phyloP scores from a whole-genome alignment of 2,797 vertebrate genomes.

The Onychomys leucogaster region DNA sequence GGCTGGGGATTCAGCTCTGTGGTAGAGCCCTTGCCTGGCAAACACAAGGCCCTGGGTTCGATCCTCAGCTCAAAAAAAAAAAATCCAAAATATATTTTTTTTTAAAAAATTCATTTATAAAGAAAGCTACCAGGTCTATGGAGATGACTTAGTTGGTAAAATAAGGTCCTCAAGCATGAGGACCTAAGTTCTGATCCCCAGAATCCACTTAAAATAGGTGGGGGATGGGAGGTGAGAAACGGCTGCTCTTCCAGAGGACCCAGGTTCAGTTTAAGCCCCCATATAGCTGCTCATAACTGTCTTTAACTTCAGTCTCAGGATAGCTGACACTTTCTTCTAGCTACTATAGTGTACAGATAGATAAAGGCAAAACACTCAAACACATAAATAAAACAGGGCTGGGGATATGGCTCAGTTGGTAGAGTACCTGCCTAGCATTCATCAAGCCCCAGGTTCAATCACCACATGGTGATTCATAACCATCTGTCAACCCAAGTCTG shows the following conservation, averaged over 20 bases:
- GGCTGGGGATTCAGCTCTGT: too few species aligned
- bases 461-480: neutral
- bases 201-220: neutral
- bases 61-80: too few species aligned
- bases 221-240: neutral
- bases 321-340: neutral
- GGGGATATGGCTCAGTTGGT: neutral
- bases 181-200: neutral
- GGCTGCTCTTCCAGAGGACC: neutral
- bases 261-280: neutral
- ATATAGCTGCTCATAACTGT: neutral
- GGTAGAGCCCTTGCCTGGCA: too few species aligned
- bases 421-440: neutral
- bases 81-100: neutral
- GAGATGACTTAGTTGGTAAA: neutral
- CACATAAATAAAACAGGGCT: neutral
- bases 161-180: neutral
- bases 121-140: neutral
- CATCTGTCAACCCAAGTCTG: neutral
- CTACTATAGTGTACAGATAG: neutral
- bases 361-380: neutral
- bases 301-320: neutral
- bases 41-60: too few species aligned
- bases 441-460: neutral
- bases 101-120: constrained; percentile 17